A percentile compares a stretch with the other conserved stretches of the same genome.
Evolutionary conservation across 2,113 vertebrate species (phyloP).

Genomic region (Erinaceus europaeus): DNA sequence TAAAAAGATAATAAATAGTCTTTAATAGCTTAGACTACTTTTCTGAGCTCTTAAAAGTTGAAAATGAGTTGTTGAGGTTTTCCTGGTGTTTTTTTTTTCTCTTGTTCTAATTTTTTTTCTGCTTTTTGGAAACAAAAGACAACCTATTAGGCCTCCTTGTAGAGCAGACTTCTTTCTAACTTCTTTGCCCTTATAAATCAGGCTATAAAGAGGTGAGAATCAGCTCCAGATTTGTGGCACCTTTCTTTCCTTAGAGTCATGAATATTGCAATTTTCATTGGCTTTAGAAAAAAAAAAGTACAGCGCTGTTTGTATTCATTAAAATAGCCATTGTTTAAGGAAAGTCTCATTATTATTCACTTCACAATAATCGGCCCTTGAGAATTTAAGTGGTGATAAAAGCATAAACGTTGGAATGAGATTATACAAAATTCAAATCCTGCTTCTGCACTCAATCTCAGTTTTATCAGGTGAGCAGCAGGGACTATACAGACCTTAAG

Average conservation of each 20-base stretch:
- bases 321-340: constrained; percentile 45
- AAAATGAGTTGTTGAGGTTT: constrained; percentile 55
- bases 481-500: not conserved
- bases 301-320: constrained; percentile 37
- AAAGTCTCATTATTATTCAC: constrained; percentile 56
- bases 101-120: not conserved
- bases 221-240: constrained; percentile 60
- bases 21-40: constrained; percentile 47
- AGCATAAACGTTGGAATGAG: not conserved
- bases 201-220: constrained; percentile 68
- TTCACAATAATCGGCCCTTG: constrained; percentile 37
- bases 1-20: constrained; percentile 46
- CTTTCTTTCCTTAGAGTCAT: constrained; percentile 51
- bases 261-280: constrained; percentile 57
- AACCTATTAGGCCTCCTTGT: constrained; percentile 32
- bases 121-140: constrained; percentile 57
- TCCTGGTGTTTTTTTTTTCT: not conserved
- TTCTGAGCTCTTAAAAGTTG: constrained; percentile 57
- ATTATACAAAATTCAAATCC: constrained; percentile 6
- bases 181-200: constrained; percentile 58
- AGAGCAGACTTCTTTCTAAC: constrained; percentile 45
- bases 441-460: not conserved
- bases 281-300: constrained; percentile 36
- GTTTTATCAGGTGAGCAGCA: not conserved
- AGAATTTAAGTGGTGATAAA: constrained; percentile 28